Conservation (phyloP, 2,797 vertebrate genomes). For the Xyrichtys novacula region DNA sequence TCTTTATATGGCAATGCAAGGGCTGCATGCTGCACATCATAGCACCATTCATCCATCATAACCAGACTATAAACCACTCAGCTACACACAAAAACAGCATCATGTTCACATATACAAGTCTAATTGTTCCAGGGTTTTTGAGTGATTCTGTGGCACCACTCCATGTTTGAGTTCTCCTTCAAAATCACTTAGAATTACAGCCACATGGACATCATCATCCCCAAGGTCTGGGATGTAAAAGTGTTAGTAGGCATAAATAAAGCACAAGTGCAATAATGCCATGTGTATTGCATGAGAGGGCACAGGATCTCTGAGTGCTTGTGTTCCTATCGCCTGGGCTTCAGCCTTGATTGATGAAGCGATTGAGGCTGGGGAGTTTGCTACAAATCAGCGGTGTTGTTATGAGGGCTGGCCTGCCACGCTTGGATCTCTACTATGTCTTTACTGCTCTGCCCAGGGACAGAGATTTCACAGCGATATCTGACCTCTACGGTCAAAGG, state of each 20-base stretch:
- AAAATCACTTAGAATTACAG: slow-evolving; percentile 72
- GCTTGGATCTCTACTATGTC: slow-evolving; percentile 53
- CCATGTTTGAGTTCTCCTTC: slow-evolving; percentile 59
- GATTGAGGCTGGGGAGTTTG: slow-evolving; percentile 71
- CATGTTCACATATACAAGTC: slow-evolving; percentile 4
- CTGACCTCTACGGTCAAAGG: slow-evolving; percentile 60
- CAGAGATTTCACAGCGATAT: slow-evolving; percentile 41
- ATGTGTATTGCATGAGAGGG: slow-evolving; percentile 69
- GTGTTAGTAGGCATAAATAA: slow-evolving; percentile 74
- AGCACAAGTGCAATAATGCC: slow-evolving; percentile 73
- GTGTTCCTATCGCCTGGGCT: slow-evolving; percentile 78
- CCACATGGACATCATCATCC: slow-evolving; percentile 69
- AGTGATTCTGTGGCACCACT: slow-evolving; percentile 39
- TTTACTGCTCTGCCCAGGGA: slow-evolving; percentile 53
- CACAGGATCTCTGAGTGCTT: slow-evolving; percentile 69
- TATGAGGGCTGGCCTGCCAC: slow-evolving; percentile 55
- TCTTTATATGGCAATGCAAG: not conserved
- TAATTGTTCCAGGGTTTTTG: slow-evolving; percentile 45
- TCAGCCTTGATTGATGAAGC: slow-evolving; percentile 82
- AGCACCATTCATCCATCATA: slow-evolving; percentile 59
- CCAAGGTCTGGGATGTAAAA: slow-evolving; percentile 73
- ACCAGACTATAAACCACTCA: slow-evolving; percentile 33
- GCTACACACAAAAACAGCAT: slow-evolving; percentile 32
- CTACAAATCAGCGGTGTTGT: slow-evolving; percentile 78
- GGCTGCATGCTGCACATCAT: slow-evolving; percentile 42